Evolutionary conservation across 2,797 vertebrate genomes (phyloP).

Genomic region (Steatocranus sp.): DNA sequence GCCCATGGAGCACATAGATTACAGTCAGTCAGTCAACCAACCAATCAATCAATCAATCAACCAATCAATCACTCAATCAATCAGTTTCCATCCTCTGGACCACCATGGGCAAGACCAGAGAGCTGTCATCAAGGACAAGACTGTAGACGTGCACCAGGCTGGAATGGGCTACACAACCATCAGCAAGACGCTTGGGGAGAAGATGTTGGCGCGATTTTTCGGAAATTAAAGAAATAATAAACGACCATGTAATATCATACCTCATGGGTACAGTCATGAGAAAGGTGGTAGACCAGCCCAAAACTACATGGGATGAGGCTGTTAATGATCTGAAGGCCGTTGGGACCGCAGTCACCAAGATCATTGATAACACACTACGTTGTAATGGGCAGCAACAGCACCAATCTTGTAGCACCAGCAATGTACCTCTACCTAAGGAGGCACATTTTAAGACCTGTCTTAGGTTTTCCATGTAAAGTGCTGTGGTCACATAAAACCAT

Average conservation of each 20-base stretch:
- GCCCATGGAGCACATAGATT: neutral
- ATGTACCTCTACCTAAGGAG: neutral
- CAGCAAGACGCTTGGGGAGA: neutral
- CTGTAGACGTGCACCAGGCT: neutral
- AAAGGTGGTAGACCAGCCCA: neutral
- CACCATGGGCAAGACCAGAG: neutral
- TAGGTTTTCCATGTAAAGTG: neutral
- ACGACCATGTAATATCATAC: neutral
- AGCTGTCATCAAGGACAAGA: neutral
- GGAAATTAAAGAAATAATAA: neutral
- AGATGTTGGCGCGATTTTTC: neutral
- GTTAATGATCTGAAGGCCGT: neutral
- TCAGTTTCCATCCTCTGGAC: neutral
- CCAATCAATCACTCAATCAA: accelerated
- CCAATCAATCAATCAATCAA: neutral
- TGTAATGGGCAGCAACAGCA: neutral
- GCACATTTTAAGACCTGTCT: neutral
- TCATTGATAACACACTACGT: neutral
- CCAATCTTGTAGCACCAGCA: neutral
- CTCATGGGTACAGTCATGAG: neutral
- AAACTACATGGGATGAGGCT: neutral
- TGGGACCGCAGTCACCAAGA: neutral
- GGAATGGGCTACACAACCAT: neutral
- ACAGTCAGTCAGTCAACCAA: neutral
- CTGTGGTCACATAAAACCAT: neutral